Conservation (phyloP, 2,113 vertebrate genomes). For the Campylomormyrus numenius region DNA sequence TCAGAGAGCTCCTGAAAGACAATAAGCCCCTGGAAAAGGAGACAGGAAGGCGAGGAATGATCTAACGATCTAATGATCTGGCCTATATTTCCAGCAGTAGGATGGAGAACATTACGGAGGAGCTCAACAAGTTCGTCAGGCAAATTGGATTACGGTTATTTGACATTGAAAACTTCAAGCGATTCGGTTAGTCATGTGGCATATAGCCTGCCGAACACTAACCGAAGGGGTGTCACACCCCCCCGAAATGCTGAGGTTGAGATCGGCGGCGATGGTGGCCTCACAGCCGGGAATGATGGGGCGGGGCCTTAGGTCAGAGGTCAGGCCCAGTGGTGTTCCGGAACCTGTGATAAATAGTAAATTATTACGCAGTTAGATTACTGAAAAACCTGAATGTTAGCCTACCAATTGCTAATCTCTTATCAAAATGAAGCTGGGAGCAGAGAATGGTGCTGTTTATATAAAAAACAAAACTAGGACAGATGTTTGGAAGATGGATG, state of each 20-base stretch:
- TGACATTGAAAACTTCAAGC: background rate
- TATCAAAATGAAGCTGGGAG: background rate
- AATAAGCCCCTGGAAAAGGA: conserved; percentile 72
- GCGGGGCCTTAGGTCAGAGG: conserved; percentile 69
- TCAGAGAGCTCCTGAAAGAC: conserved; percentile 93
- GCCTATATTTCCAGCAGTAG: background rate
- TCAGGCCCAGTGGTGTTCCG: conserved; percentile 60
- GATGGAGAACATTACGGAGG: background rate
- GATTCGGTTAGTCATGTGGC: too few relatives aligned
- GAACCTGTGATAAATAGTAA: conserved; percentile 40
- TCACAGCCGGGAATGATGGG: conserved; percentile 80
- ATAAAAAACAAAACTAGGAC: background rate
- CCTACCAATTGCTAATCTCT: background rate
- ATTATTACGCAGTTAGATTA: background rate
- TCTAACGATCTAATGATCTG: background rate
- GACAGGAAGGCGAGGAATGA: background rate
- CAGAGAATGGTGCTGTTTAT: background rate
- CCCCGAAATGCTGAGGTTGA: conserved; percentile 90
- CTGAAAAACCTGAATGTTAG: background rate
- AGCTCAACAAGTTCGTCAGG: background rate
- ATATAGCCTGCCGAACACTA: background rate
- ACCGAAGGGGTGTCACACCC: conserved; percentile 88
- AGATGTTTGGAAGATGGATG: background rate
- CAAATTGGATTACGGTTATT: background rate
- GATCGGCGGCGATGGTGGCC: conserved; percentile 79